Base-by-base conservation (phyloP, 1,140 invertebrate genomes). In the Zaprionus vittiger region DNA sequence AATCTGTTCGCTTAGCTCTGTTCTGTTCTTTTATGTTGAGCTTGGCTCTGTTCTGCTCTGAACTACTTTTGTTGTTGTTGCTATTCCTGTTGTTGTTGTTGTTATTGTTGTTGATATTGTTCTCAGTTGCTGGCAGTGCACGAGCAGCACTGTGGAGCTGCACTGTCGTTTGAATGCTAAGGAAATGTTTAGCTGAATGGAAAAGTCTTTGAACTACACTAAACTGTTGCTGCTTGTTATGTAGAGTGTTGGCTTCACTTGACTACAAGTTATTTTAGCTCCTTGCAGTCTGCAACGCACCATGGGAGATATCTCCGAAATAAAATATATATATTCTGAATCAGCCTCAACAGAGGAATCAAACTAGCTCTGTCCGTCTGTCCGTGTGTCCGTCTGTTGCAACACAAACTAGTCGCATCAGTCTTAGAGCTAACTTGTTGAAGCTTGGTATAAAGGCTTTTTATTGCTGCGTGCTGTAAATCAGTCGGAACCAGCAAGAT, bases 11-110 rank as follows among this genome's bases (percentile, higher is more conserved):
- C 17, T 44, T 52, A 22, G 47, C 20, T 49, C 57, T 49, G 44
- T 57, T 67, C 44, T 54, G 55, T 52, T 37, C 56, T 66, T 28
- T 71, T 74, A 79, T 54, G 49, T 26, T 54, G 1, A 7, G n/a
- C n/a, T 44, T 44, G 41, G 41, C 41, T 44, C 22, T 22, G 83
- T 83, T 80, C 79, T 82, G 49, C 41, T 61, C 1, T 31, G 28
- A 28, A 28, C 41, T 41, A 22, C 24, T 14, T 22, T 55, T 28
- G 28, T 28, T 28, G 28, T 28, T 28, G 28, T 9, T 28, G 7
- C 7, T 9, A 31, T 9, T 31, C 2, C 0, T 55, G 15, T 15
- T 28, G 12, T 55, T 28, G 24, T 41, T 68, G 49, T 28, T 44
- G 34, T 44, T 14, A 24, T 55, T 55, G 26, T 15, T 28, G 12